Evolutionary conservation across 2,113 vertebrate species (phyloP), one percentile per base, ranked within the genome.

Genomic region (Limnothrissa miodon): DNA sequence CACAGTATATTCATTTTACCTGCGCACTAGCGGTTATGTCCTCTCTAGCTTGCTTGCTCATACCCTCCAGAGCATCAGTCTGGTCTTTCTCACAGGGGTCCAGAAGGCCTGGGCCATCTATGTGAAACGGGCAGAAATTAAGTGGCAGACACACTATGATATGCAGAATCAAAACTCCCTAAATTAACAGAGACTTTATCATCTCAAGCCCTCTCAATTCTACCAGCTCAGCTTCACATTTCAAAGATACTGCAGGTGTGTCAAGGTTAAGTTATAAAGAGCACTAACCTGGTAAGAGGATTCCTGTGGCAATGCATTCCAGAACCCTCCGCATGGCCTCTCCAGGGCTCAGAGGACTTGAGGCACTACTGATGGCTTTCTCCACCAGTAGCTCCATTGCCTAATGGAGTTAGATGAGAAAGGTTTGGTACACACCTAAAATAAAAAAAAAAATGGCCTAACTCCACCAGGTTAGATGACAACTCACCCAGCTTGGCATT

Each of bases 71-170:
- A 78, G 88, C 92, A 3, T 96, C 94, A 6, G 88, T 91, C 15
- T 89, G 92, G 33, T 93, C 93, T 86, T 94, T 95, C 92, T 95
- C 95, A 83, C 95, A 96, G 36, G 95, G 95, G 86, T 96, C 96
- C 82, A 93, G 92, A 82, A 97, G 90, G 29, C 95, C 95, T 0
- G 95, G 94, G 48, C 95, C 96, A 45, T 94, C 96, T 97, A 91
- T 25, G 53, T 10, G 19, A 80, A 29, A 45, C 80, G 45, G 39
- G 8, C 33, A 36, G 66, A 62, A 0, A 10, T 21, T 8, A 1
- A 36, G 7, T 48, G 46, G 2, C 46, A 48, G 46, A 13, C 15
- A 15, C 46, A 48, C 46, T 48, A 15, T 11, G 46, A 15, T 13
- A 48, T 48, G 11, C 46, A 48, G 46, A 48, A 48, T 13, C n/a